Evolutionary conservation across 2,888 invertebrate species (phyloP), one percentile per base, ranked within the genome.

Genomic region (Acronicta alni): DNA sequence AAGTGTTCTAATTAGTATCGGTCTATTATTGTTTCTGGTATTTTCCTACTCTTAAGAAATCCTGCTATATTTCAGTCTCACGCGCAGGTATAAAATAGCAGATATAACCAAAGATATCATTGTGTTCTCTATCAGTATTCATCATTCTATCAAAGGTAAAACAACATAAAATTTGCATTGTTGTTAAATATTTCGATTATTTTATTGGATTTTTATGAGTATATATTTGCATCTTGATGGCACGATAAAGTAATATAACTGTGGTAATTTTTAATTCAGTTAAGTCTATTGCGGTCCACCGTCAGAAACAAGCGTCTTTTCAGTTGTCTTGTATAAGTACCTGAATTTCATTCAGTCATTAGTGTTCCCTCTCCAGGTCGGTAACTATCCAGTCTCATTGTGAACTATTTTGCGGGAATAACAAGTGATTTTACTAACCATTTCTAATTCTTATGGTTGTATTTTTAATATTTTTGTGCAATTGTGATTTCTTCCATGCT

Each of bases 21-120:
- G 38, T 42, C 10, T 16, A 56, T 66, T 62, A 68, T 57, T 17
- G 14, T 9, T 16, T 55, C 38, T 37, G 49, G 42, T 49, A 62
- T 65, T 73, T 72, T 70, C 58, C 72, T 68, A 32, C 44, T 69
- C 41, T 67, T 67, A 45, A 44, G 60, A 59, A 57, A 61, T 47
- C 9, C 32, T 38, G 39, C 42, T 23, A 14, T 32, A 44, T 47
- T 58, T 51, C 15, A 56, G 43, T 51, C 67, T 44, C 63, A 67
- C 65, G 60, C 52, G 53, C 51, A 47, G 12, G 18, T 72, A 74
- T 67, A 70, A 49, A 68, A 54, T 26, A 15, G 12, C 32, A 8
- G 38, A 41, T 32, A 44, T 30, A 48, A 43, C 42, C 44, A 42
- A 55, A 18, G 30, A 30, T 10, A 26, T 14, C 35, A 46, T 51